A percentile compares a stretch with the other conserved stretches of the same genome.
Conservation (phyloP, 2,797 vertebrate genomes). For the Oreochromis grahami region DNA sequence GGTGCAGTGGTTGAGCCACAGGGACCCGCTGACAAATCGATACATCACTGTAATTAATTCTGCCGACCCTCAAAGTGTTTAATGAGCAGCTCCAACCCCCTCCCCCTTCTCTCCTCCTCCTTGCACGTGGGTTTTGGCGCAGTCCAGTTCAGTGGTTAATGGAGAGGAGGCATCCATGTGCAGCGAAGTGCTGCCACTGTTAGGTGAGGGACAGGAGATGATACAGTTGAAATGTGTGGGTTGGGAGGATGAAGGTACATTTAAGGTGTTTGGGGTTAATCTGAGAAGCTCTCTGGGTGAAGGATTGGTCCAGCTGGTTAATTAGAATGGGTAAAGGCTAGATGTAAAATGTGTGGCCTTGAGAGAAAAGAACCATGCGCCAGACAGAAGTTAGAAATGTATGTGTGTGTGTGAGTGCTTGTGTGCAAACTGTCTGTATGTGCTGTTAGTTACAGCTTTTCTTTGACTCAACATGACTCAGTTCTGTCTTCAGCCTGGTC, state of each 20-base stretch:
- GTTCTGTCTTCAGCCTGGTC: neutral
- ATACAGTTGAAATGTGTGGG: neutral
- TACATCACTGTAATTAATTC: conserved; percentile 77
- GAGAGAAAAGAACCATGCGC: neutral
- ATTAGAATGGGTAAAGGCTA: conserved; percentile 45
- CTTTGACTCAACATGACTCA: neutral
- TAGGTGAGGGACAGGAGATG: neutral
- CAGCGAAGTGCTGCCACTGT: conserved; percentile 2
- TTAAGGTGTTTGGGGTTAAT: conserved; percentile 32
- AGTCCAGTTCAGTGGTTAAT: conserved; percentile 46
- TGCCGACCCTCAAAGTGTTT: conserved; percentile 66
- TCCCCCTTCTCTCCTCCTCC: neutral
- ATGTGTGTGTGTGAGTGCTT: neutral
- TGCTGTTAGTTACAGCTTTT: neutral
- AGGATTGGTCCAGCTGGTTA: conserved; percentile 36
- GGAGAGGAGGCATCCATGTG: conserved; percentile 36
- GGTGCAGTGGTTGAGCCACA: conserved; percentile 17
- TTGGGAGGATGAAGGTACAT: neutral
- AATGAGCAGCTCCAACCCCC: conserved; percentile 46
- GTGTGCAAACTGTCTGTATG: neutral
- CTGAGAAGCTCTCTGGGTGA: conserved; percentile 33
- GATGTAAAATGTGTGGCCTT: conserved; percentile 30
- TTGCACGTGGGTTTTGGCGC: neutral
- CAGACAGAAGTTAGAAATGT: neutral
- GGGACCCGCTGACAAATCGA: conserved; percentile 65